Base-by-base conservation (phyloP, 2,797 vertebrate species). In the Lateolabrax maculatus region DNA sequence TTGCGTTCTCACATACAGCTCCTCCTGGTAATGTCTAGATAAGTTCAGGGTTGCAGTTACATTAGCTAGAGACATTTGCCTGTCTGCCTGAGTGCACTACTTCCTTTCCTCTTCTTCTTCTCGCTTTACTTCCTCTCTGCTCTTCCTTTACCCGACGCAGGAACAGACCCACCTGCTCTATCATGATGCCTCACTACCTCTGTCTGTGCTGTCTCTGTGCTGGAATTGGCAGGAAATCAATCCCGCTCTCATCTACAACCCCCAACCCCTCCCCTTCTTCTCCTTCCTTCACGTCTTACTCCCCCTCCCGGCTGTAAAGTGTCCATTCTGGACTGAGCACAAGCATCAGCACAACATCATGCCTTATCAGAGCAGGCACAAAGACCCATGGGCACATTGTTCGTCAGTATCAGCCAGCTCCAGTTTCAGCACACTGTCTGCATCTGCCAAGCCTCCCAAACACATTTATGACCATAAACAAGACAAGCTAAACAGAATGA, bases 141-240 rank as follows among this genome's bases (percentile, higher is more conserved):
- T 84, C 77, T 46, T 83, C 58, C 60, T 68, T 67, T 63, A 53
- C 82, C 57, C 60, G 16, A 63, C 23, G 55, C 73, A 87, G 85
- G 81, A 89, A 87, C 86, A 80, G 67, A 88, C 75, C 82, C 90
- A 91, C 92, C 91, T 87, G 91, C 87, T 90, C 85, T 76, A 78
- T 84, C 85, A 81, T 61, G 73, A 90, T 75, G 89, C 86, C 87
- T 89, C 75, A 61, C 85, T 81, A 73, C 79, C 75, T 85, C 89
- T 80, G 83, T 87, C 84, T 67, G 64, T 29, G 51, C 73, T 61
- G 65, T 80, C 82, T 86, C 77, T 67, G 71, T 83, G 82, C 81
- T 80, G 65, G 84, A 87, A 90, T 92, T 92, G 91, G 90, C 92
- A 92, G 89, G 79, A 93, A 93, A 93, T 93, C 91, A 90, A 93